Evolutionary conservation across 1,140 invertebrate species (phyloP).

Genomic region (Papilio polyxenes): DNA sequence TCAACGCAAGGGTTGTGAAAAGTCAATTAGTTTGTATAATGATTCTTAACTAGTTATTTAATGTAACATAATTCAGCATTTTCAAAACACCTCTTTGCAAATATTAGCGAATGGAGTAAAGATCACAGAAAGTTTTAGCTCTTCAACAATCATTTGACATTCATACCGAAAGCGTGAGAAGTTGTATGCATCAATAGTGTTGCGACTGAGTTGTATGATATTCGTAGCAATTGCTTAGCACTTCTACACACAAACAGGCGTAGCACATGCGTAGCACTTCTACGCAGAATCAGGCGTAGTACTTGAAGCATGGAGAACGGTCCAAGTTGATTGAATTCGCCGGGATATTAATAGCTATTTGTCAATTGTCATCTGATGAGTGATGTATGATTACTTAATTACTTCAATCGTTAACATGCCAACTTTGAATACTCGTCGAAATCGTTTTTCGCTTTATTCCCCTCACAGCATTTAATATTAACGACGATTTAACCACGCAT

Average conservation of each 20-base stretch:
- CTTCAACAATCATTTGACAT: neutral
- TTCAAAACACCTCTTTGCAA: too few species aligned
- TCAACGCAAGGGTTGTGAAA: too few species aligned
- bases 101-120: too few species aligned
- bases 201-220: neutral
- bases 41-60: too few species aligned
- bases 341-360: conserved; percentile 72
- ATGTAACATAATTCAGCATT: too few species aligned
- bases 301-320: conserved; percentile 5
- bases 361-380: conserved; percentile 66
- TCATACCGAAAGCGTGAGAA: neutral
- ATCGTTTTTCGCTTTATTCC: conserved; percentile 10
- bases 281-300: conserved; percentile 3
- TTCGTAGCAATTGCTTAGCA: neutral
- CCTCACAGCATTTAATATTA: conserved; percentile 33
- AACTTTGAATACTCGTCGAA: conserved; percentile 26
- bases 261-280: neutral
- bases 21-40: too few species aligned
- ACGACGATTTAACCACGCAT: conserved; percentile 36
- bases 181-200: too few species aligned
- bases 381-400: conserved; percentile 71
- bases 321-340: conserved; percentile 56
- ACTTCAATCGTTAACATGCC: conserved; percentile 44
- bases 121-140: too few species aligned
- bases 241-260: too few species aligned